Percentiles rank a stretch among this genome's conserved stretches.
phyloP scores from a whole-genome alignment of 1,140 invertebrate genomes.

The Whitmania pigra region DNA sequence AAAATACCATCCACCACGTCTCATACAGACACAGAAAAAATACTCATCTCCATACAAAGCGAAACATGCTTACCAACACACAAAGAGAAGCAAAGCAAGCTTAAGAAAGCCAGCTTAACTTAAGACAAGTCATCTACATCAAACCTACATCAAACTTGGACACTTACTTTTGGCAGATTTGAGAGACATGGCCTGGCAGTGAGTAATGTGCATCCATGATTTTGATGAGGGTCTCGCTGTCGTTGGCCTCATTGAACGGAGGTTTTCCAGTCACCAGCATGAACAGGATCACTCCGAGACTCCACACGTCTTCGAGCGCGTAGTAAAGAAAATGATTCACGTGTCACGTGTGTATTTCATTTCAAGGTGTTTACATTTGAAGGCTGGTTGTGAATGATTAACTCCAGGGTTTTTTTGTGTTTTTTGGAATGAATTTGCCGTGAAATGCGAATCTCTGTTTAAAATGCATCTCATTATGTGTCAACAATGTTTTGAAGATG shows the following conservation, averaged over 20 bases:
- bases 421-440: too few relatives aligned
- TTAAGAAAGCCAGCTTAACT: too few relatives aligned
- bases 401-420: too few relatives aligned
- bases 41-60: too few relatives aligned
- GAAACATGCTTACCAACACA: too few relatives aligned
- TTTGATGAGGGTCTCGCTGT: slow-evolving; percentile 96
- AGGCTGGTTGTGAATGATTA: neutral
- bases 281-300: slow-evolving; percentile 90
- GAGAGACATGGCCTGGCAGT: slow-evolving; percentile 72
- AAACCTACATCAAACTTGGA: neutral
- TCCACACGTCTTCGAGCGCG: slow-evolving; percentile 74
- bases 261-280: slow-evolving; percentile 94
- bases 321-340: neutral
- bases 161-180: slow-evolving; percentile 62
- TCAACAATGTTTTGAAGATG: too few relatives aligned
- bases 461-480: too few relatives aligned
- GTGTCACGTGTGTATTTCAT: neutral
- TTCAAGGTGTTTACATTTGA: neutral
- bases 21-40: too few relatives aligned
- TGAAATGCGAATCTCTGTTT: too few relatives aligned
- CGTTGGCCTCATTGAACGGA: slow-evolving; percentile 98
- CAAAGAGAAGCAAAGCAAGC: too few relatives aligned
- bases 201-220: slow-evolving; percentile 99
- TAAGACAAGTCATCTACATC: too few relatives aligned
- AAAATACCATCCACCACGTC: too few relatives aligned